phyloP scores from a whole-genome alignment of 2,797 vertebrate species.

The Fundulus diaphanus region DNA sequence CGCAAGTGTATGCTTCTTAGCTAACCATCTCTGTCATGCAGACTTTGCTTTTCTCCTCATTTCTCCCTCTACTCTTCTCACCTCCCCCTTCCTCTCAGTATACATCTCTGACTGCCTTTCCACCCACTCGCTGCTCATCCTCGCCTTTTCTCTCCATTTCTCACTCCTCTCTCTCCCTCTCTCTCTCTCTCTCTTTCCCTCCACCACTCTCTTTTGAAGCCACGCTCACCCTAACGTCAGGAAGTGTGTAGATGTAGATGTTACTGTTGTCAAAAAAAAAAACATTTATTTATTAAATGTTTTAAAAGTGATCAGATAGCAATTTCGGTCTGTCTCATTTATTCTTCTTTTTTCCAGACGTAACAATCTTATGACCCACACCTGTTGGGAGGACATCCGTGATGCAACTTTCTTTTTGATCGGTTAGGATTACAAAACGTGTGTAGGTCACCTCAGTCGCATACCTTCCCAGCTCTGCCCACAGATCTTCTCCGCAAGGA shows the following conservation, averaged over 20 bases:
- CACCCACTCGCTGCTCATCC: slow-evolving; percentile 39
- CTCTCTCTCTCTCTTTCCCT: neutral
- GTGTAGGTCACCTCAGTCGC: too few relatives aligned
- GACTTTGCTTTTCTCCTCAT: slow-evolving; percentile 34
- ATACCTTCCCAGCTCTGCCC: too few relatives aligned
- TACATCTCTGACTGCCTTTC: slow-evolving; percentile 35
- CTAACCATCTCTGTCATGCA: slow-evolving; percentile 22
- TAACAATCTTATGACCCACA: neutral
- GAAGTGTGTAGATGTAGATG: neutral
- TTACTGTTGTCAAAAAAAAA: neutral
- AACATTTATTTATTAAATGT: neutral
- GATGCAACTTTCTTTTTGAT: neutral
- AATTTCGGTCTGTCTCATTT: neutral
- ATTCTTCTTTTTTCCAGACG: neutral
- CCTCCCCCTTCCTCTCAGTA: slow-evolving; percentile 30
- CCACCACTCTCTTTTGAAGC: slow-evolving; percentile 3
- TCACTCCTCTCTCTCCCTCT: slow-evolving; percentile 7
- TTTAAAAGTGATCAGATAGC: neutral
- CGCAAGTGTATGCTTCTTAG: slow-evolving; percentile 15
- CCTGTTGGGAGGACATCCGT: neutral
- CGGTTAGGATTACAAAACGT: neutral
- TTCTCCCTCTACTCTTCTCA: slow-evolving; percentile 35
- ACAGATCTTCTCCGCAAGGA: too few relatives aligned
- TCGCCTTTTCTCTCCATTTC: slow-evolving; percentile 21
- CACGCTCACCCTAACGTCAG: neutral